A percentile compares a stretch with the other conserved stretches of the same genome.
Conservation (phyloP, 2,888 invertebrate genomes). For the Heliconius sara region DNA sequence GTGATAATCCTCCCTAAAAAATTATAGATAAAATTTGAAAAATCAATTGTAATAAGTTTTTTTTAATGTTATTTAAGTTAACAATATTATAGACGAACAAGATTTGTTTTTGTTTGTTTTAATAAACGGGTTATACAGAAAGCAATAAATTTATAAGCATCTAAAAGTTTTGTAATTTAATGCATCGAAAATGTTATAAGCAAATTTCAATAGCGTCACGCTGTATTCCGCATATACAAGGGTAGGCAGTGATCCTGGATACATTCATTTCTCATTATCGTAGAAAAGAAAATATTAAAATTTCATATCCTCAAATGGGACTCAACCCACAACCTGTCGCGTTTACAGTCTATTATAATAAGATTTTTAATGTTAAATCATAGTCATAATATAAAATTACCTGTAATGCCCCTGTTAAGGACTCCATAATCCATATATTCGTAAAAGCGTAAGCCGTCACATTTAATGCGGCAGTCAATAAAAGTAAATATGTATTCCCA, state of each 20-base stretch:
- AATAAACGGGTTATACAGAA: neutral
- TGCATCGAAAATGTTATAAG: neutral
- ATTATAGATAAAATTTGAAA: neutral
- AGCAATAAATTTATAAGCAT: neutral
- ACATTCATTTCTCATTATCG: too few species aligned
- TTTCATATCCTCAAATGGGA: too few species aligned
- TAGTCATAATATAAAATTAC: conserved; percentile 51
- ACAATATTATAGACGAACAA: neutral
- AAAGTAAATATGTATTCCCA: conserved; percentile 83
- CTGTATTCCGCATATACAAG: neutral
- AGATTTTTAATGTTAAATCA: neutral
- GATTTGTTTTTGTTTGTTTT: neutral
- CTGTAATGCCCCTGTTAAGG: conserved; percentile 70
- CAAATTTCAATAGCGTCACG: neutral
- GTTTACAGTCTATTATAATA: too few species aligned
- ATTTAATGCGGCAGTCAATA: conserved; percentile 70
- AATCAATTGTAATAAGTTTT: neutral
- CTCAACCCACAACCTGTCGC: too few species aligned
- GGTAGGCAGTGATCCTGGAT: too few species aligned
- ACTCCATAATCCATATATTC: conserved; percentile 80
- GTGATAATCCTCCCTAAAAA: conserved; percentile 58
- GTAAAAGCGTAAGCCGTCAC: conserved; percentile 77
- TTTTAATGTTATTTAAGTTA: neutral
- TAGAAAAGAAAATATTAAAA: too few species aligned
- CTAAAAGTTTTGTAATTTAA: neutral